Conservation (phyloP, 2,888 invertebrate species). For the Barypeithes pellucidus region DNA sequence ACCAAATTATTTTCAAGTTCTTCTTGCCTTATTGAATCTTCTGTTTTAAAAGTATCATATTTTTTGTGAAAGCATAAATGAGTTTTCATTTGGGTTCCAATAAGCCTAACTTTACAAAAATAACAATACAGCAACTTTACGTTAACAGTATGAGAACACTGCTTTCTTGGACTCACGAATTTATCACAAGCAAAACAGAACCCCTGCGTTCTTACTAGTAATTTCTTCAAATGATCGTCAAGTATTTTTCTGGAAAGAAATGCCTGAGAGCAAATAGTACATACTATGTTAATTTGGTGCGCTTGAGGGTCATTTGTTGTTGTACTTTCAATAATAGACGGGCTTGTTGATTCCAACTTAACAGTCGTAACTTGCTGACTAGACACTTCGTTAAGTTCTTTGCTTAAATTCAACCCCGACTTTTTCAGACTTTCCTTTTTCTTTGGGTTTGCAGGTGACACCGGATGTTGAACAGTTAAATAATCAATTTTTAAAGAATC, state of each 20-base stretch:
- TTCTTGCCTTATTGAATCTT: neutral
- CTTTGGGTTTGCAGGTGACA: neutral
- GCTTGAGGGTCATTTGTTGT: neutral
- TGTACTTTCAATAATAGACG: neutral
- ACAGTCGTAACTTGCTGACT: neutral
- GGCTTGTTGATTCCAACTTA: neutral
- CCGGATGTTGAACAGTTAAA: neutral
- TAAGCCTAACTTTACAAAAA: neutral
- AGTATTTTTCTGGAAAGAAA: neutral
- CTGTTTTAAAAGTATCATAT: neutral
- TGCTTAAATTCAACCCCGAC: neutral
- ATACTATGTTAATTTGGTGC: neutral
- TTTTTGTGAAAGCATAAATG: slow-evolving; percentile 1
- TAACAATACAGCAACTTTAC: neutral
- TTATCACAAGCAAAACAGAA: neutral
- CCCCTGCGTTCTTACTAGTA: neutral
- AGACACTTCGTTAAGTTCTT: neutral
- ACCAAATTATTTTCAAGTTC: neutral
- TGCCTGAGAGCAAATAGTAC: neutral
- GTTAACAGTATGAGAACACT: neutral
- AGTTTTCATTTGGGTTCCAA: neutral
- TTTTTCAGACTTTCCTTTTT: neutral
- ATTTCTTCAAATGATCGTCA: neutral
- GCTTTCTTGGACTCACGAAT: neutral
- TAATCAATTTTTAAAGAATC: neutral